phyloP scores from a whole-genome alignment of 2,113 vertebrate species.

The Halichoeres trimaculatus region DNA sequence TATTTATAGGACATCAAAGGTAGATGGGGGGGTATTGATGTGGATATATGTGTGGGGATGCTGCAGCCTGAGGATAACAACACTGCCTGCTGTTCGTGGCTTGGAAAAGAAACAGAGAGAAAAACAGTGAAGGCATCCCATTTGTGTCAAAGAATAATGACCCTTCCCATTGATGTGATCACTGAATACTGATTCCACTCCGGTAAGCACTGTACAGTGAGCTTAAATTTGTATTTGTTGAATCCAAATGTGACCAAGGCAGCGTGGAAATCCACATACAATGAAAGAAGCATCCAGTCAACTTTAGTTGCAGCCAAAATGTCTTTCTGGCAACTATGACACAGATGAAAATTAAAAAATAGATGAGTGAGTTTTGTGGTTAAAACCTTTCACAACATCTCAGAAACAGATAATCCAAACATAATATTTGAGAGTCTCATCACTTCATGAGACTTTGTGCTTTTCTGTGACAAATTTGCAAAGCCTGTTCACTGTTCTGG shows the following conservation, averaged over 20 bases:
- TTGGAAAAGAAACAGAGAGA: slow-evolving; percentile 17
- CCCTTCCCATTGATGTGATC: slow-evolving; percentile 3
- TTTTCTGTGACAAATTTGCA: slow-evolving; percentile 4
- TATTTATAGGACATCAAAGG: slow-evolving; percentile 70
- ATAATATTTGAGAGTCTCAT: background rate
- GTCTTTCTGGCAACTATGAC: background rate
- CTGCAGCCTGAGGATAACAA: slow-evolving; percentile 53
- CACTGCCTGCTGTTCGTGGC: slow-evolving; percentile 37
- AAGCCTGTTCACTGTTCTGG: background rate
- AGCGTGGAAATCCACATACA: background rate
- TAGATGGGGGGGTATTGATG: slow-evolving; percentile 52
- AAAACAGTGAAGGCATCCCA: background rate
- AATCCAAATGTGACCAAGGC: background rate
- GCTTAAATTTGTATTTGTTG: background rate
- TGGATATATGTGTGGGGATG: slow-evolving; percentile 29
- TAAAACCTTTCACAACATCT: background rate
- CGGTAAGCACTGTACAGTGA: background rate
- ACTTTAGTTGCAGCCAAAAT: background rate
- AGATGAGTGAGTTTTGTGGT: background rate
- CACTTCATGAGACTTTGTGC: background rate
- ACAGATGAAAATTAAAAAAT: slow-evolving; percentile 9
- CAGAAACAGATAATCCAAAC: background rate
- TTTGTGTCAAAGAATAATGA: slow-evolving; percentile 6
- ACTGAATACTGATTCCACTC: background rate
- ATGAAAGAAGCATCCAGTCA: slow-evolving; percentile 12